Evolutionary conservation across 2,797 vertebrate species (phyloP).

Genomic region (Cynodonichthys magdalenae): DNA sequence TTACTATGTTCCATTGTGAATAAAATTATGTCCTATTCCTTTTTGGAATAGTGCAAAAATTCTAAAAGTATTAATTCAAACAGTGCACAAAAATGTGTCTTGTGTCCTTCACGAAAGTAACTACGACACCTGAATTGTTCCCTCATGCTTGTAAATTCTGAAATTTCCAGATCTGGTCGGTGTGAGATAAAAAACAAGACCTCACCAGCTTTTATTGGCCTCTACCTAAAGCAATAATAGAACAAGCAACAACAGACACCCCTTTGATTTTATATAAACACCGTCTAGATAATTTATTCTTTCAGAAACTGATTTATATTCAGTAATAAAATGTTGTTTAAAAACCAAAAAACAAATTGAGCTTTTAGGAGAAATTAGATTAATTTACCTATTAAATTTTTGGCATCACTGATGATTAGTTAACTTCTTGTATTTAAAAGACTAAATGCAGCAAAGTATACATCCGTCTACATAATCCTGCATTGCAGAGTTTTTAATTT

Average conservation of each 20-base stretch:
- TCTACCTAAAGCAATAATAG: not conserved
- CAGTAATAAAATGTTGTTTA: not conserved
- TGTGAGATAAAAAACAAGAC: not conserved
- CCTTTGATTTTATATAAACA: not conserved
- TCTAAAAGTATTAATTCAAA: not conserved
- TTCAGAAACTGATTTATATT: not conserved
- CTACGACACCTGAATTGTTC: not conserved
- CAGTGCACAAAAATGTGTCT: not conserved
- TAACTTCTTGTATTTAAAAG: slow-evolving; percentile 9
- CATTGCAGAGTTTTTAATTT: not conserved
- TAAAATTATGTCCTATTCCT: too few relatives aligned
- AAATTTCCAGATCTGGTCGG: not conserved
- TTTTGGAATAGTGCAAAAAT: too few relatives aligned
- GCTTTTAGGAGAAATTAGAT: not conserved
- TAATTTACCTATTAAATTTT: not conserved
- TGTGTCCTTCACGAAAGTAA: not conserved
- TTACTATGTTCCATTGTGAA: too few relatives aligned
- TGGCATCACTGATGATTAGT: not conserved
- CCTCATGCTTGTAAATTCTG: slow-evolving; percentile 7
- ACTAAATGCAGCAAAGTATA: slow-evolving; percentile 5
- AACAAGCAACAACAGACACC: not conserved
- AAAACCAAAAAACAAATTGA: not conserved
- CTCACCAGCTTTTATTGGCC: not conserved
- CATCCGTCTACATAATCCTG: not conserved
- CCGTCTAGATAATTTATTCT: too few relatives aligned